These are phyloP conservation scores for Mesitornis unicolor DNA, from an alignment of 2,113 vertebrate genomes.

Conservation along the genomic window DNA sequence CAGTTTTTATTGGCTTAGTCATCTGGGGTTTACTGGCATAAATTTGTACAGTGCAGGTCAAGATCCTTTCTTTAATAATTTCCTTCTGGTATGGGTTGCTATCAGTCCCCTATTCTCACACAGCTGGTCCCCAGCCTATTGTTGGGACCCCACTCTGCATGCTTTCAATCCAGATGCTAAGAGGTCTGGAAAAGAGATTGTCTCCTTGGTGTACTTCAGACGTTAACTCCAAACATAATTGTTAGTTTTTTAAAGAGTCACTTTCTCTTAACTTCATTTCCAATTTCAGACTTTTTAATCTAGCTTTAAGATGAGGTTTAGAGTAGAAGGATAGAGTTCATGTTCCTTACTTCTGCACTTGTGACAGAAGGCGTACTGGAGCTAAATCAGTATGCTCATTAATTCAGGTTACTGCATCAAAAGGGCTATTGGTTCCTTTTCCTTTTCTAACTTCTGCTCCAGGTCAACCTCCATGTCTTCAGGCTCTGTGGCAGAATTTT, in stretches of 20 bases:
- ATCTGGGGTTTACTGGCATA: conserved; percentile 61
- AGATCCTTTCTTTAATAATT: conserved; percentile 57
- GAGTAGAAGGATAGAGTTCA: background rate
- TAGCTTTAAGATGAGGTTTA: background rate
- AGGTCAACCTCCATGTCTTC: background rate
- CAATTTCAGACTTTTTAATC: background rate
- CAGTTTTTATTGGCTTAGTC: conserved; percentile 55
- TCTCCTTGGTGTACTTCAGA: background rate
- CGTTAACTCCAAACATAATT: background rate
- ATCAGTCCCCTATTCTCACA: background rate
- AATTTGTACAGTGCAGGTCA: conserved; percentile 60
- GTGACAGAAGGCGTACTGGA: background rate
- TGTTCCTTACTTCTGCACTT: background rate
- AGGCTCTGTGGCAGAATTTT: background rate
- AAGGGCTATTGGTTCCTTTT: background rate
- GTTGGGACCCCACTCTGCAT: background rate
- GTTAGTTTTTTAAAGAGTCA: background rate
- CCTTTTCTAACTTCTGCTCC: background rate
- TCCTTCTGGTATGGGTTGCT: conserved; percentile 12
- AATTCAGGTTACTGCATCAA: background rate
- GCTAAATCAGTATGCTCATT: background rate
- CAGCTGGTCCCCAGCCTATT: conserved; percentile 48
- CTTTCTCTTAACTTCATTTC: conserved; percentile 26
- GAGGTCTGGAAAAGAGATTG: background rate
- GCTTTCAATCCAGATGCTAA: background rate